Evolutionary conservation across 2,888 invertebrate species (phyloP), one percentile per base, ranked within the genome.

Genomic region (Ypsolopha sequella): DNA sequence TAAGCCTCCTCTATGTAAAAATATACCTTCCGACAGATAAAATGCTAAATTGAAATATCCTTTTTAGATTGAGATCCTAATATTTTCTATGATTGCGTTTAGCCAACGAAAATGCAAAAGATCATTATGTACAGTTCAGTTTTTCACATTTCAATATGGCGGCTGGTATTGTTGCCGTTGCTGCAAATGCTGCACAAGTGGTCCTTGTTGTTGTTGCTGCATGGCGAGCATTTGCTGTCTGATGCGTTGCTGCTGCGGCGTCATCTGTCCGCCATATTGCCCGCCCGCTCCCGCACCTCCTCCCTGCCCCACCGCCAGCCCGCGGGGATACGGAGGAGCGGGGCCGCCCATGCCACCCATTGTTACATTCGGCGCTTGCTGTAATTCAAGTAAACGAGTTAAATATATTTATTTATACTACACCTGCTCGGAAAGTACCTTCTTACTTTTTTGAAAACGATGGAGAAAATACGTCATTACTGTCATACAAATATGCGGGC

Each of bases 341-440:
- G 93, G 92, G 7, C 92, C 93, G 51, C 91, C 91, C 90, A 92
- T 92, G 1, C 91, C 87, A 51, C 91, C 92, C 95, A 95, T 95
- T 1, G 95, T 94, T 1, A 95, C 95, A 70, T 95, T 95, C 1
- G 95, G 95, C 3, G 94, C 92, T 84, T 92, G 88, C 68, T 68
- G 62, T 6, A 56, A 38, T 38, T 2, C 3, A n/a, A 38, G 2
- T 38, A 8, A 38, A 38, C 6, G n/a, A n/a, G 8, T 38, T 38
- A 38, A 6, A 38, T 10, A 38, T 38, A 38, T 8, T 38, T 38
- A n/a, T 38, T 38, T 38, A 38, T 38, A 3, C 11, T 2, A n/a
- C n/a, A n/a, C n/a, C n/a, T n/a, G n/a, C n/a, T n/a, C n/a, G n/a
- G n/a, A n/a, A n/a, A n/a, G n/a, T n/a, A n/a, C n/a, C n/a, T n/a